phyloP scores from a whole-genome alignment of 2,888 invertebrate species.

The Ptilodon capucinus region DNA sequence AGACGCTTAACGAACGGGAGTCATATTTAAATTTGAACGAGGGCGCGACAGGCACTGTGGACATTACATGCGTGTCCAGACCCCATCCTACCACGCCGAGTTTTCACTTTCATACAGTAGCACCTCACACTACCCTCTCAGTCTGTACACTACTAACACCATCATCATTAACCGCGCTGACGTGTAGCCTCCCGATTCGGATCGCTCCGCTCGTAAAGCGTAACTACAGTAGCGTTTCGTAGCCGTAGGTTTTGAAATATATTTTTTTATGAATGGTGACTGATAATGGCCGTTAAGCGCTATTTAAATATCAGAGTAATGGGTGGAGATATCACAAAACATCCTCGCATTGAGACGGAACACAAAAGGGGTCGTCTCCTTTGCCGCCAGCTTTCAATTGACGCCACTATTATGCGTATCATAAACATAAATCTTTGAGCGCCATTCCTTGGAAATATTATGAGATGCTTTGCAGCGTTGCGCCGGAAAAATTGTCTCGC shows the following conservation, averaged over 20 bases:
- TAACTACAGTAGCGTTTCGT: slow-evolving; percentile 20
- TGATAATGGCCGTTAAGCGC: slow-evolving; percentile 40
- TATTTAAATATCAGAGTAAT: slow-evolving; percentile 50
- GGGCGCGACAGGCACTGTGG: slow-evolving; percentile 21
- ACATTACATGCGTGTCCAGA: slow-evolving; percentile 24
- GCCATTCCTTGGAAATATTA: slow-evolving; percentile 47
- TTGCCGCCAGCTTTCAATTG: slow-evolving; percentile 49
- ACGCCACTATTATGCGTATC: slow-evolving; percentile 55
- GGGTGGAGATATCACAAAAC: slow-evolving; percentile 38
- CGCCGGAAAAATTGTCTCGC: slow-evolving; percentile 43
- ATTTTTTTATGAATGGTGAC: slow-evolving; percentile 27
- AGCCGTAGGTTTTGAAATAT: slow-evolving; percentile 11
- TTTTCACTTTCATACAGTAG: slow-evolving; percentile 26
- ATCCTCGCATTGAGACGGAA: slow-evolving; percentile 33
- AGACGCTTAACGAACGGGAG: slow-evolving; percentile 72
- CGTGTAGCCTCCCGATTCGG: slow-evolving; percentile 6
- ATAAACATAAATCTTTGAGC: slow-evolving; percentile 58
- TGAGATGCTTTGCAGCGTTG: slow-evolving; percentile 42
- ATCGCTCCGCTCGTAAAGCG: slow-evolving; percentile 14
- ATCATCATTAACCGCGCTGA: slow-evolving; percentile 25
- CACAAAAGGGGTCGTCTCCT: slow-evolving; percentile 44
- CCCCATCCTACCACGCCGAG: slow-evolving; percentile 27
- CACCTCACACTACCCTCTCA: slow-evolving; percentile 19
- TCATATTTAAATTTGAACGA: slow-evolving; percentile 58
- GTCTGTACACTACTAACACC: slow-evolving; percentile 24